phyloP scores from a whole-genome alignment of 2,888 invertebrate genomes.

The Cheilosia vulpina region DNA sequence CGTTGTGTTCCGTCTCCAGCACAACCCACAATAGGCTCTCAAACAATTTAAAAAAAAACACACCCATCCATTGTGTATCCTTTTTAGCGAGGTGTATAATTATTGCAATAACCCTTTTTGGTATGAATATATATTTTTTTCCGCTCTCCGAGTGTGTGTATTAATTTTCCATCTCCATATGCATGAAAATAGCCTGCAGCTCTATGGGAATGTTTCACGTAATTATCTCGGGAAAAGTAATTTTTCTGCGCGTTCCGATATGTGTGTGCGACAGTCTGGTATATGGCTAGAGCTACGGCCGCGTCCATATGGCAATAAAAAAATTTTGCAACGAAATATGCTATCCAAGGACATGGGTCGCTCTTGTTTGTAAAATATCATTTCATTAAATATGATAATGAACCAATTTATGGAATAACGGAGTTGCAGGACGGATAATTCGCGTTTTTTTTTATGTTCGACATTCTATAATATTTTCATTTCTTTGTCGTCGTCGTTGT shows the following conservation, averaged over 20 bases:
- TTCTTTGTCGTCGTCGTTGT: conserved; percentile 12
- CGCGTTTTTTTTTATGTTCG: conserved; percentile 30
- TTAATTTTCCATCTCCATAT: conserved; percentile 74
- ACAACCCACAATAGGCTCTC: conserved; percentile 55
- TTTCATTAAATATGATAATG: conserved; percentile 75
- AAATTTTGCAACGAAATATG: conserved; percentile 54
- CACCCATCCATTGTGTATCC: conserved; percentile 40
- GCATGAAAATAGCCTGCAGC: conserved; percentile 70
- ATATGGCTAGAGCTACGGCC: no score
- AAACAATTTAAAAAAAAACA: conserved; percentile 53
- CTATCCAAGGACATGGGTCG: conserved; percentile 41
- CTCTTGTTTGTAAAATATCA: conserved; percentile 72
- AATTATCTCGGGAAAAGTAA: conserved; percentile 65
- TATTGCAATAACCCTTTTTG: conserved; percentile 58
- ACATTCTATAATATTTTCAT: not conserved
- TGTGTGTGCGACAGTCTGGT: not conserved
- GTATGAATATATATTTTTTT: conserved; percentile 4
- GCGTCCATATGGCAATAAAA: conserved; percentile 56
- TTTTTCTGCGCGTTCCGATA: conserved; percentile 40
- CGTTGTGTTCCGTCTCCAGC: not conserved
- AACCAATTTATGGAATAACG: conserved; percentile 73
- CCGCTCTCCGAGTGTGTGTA: conserved; percentile 23
- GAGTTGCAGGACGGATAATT: conserved; percentile 53
- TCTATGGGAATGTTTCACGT: conserved; percentile 65
- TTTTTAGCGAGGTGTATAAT: conserved; percentile 52